Evolutionary conservation across 1,140 invertebrate genomes (phyloP).

Genomic region (Drosophila simulans): DNA sequence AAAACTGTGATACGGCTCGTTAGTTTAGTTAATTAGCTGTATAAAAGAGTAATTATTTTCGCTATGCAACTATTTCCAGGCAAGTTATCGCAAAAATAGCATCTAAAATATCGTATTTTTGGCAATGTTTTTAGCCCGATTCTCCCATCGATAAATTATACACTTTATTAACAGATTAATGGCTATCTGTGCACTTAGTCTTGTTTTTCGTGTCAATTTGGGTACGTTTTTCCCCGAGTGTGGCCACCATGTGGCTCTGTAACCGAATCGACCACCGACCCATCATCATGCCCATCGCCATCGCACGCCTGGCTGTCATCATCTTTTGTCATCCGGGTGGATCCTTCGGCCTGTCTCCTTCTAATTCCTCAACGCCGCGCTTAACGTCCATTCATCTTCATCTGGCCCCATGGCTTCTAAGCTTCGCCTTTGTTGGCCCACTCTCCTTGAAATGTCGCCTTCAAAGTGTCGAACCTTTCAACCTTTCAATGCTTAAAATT

Average conservation of each 20-base stretch:
- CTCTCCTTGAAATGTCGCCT: conserved; percentile 1
- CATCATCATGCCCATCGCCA: conserved; percentile 9
- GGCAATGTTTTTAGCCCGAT: too few species aligned
- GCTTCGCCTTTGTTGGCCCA: conserved; percentile 34
- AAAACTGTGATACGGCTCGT: too few species aligned
- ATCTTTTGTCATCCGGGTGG: conserved; percentile 32
- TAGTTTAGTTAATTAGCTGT: too few species aligned
- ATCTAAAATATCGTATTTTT: too few species aligned
- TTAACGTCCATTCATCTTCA: conserved; percentile 74
- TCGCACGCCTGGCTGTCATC: conserved; percentile 32
- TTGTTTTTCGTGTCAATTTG: background rate
- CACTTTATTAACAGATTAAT: too few species aligned
- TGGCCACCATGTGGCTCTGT: conserved; percentile 23
- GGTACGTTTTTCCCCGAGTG: conserved; percentile 2
- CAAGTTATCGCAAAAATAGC: too few species aligned
- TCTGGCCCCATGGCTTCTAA: conserved; percentile 63
- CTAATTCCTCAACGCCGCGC: conserved; percentile 73
- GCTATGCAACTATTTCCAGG: too few species aligned
- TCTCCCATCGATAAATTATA: too few species aligned
- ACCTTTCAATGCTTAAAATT: conserved; percentile 76
- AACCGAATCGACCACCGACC: conserved; percentile 4
- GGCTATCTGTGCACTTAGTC: too few species aligned
- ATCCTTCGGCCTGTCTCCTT: conserved; percentile 42
- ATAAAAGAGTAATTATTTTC: too few species aligned
- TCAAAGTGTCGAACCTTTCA: conserved; percentile 54